Conservation (phyloP, 2,797 vertebrate genomes). For the Alexandromys oeconomus region DNA sequence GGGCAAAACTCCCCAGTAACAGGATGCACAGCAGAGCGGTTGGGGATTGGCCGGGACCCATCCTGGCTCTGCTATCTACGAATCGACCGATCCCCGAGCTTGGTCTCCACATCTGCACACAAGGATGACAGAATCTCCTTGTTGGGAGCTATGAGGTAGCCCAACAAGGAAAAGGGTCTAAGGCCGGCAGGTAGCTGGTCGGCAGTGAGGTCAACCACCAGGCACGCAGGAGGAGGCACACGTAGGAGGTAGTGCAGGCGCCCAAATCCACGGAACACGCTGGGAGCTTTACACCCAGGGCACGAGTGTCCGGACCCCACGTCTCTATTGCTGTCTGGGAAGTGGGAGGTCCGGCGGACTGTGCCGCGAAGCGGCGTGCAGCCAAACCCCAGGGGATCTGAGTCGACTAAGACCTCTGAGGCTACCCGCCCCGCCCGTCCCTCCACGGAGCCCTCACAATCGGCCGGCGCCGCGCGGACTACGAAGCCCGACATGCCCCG, state of each 20-base stretch:
- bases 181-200: neutral
- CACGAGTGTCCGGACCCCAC: neutral
- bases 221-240: neutral
- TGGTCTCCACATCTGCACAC: neutral
- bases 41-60: no score
- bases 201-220: neutral
- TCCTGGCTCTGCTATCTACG: neutral
- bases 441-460: neutral
- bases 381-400: neutral
- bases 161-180: neutral
- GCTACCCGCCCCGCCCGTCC: neutral
- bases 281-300: neutral
- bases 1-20: neutral
- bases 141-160: neutral
- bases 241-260: neutral
- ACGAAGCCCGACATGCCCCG: constrained; percentile 59
- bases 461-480: constrained; percentile 1
- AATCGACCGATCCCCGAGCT: neutral
- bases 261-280: neutral
- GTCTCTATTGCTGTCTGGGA: neutral
- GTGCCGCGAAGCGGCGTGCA: neutral
- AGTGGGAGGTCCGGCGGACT: neutral
- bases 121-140: neutral
- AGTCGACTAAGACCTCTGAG: neutral
- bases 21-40: neutral